phyloP scores from a whole-genome alignment of 30 jellyfish, hydroid and myxozoan genomes.

The Clytia hemisphaerica region DNA sequence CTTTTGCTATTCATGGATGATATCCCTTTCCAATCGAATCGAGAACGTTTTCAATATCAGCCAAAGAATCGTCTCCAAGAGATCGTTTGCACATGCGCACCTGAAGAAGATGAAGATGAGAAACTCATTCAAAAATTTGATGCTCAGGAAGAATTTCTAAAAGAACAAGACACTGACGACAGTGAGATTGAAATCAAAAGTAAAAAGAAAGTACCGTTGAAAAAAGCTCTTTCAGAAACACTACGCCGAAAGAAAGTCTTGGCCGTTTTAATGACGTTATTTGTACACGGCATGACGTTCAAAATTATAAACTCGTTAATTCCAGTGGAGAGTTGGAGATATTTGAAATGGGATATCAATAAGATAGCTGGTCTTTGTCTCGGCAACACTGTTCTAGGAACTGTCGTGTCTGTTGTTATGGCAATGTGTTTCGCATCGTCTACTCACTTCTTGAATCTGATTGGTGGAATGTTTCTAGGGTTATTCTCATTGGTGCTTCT shows the following conservation, averaged over 20 bases:
- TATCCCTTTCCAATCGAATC: too few relatives aligned
- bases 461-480: neutral
- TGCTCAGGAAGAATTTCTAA: too few relatives aligned
- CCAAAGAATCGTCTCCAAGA: too few relatives aligned
- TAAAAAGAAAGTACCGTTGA: neutral
- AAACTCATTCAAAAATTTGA: too few relatives aligned
- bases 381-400: neutral
- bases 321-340: neutral
- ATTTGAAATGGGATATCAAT: neutral
- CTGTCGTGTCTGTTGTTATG: neutral
- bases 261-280: neutral
- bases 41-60: too few relatives aligned
- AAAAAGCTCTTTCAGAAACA: neutral
- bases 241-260: neutral
- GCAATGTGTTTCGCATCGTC: neutral
- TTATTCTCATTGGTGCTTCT: neutral
- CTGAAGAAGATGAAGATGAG: neutral
- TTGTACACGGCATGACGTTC: neutral
- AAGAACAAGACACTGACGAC: too few relatives aligned
- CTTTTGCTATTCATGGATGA: neutral
- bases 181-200: neutral
- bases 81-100: too few relatives aligned
- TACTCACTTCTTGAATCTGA: neutral
- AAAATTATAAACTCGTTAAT: neutral
- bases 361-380: neutral